A percentile compares a stretch with the other conserved stretches of the same genome.
Evolutionary conservation across 2,888 invertebrate species (phyloP).

Genomic region (Deilephila porcellus): DNA sequence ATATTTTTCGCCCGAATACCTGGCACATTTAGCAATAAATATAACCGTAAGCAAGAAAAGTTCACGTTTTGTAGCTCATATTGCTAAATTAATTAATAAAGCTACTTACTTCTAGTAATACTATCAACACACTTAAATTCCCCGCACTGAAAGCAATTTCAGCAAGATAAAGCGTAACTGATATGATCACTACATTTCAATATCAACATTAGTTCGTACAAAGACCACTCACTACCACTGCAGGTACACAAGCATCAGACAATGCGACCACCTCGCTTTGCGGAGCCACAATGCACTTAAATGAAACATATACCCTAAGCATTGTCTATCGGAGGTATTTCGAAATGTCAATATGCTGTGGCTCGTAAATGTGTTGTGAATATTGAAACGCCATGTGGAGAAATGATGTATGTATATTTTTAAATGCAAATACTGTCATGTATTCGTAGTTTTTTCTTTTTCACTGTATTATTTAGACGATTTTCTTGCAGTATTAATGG

Average conservation of each 20-base stretch:
- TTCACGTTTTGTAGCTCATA: too few species aligned
- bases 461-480: too few species aligned
- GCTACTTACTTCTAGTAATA: too few species aligned
- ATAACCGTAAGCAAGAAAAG: too few species aligned
- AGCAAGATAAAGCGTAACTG: neutral
- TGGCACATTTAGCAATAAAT: too few species aligned
- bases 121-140: neutral
- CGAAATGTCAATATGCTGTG: neutral
- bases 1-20: too few species aligned
- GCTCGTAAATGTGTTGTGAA: neutral
- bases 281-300: conserved; percentile 26
- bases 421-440: too few species aligned
- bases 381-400: too few species aligned
- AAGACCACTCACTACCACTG: neutral
- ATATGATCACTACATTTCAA: neutral
- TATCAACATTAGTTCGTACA: neutral
- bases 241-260: neutral
- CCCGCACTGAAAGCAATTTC: neutral
- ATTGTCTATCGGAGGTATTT: neutral
- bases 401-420: too few species aligned
- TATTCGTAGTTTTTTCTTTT: too few species aligned
- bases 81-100: too few species aligned
- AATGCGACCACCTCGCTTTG: neutral
- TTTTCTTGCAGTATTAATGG: too few species aligned
- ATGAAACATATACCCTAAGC: conserved; percentile 27